These are phyloP conservation scores for Epinotia bilunana DNA, from an alignment of 2,888 invertebrate genomes.

Conservation along the genomic window DNA sequence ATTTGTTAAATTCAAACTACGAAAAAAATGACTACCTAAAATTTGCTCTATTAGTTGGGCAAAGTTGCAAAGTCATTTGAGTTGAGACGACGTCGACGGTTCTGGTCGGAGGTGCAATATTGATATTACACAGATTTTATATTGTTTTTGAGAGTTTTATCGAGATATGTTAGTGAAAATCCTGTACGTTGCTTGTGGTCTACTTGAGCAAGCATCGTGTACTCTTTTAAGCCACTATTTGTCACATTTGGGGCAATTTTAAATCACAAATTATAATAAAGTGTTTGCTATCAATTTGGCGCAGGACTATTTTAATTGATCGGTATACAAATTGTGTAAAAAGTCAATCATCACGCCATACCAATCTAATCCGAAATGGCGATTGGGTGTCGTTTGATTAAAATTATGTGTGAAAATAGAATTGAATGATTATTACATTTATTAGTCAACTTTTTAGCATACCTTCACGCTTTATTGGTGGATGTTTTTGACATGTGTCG, in stretches of 20 bases:
- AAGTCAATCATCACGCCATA: too few species aligned
- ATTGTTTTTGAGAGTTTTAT: slow-evolving; percentile 12
- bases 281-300: not conserved
- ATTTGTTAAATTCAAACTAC: too few species aligned
- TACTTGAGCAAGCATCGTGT: not conserved
- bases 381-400: too few species aligned
- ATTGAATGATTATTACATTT: too few species aligned
- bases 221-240: not conserved
- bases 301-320: not conserved
- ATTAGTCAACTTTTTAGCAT: not conserved
- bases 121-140: slow-evolving; percentile 19
- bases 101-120: slow-evolving; percentile 1
- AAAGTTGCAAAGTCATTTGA: not conserved
- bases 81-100: not conserved
- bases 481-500: too few species aligned
- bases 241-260: not conserved
- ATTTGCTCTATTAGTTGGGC: too few species aligned
- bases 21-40: too few species aligned
- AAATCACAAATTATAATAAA: not conserved
- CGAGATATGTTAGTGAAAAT: not conserved
- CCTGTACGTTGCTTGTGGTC: not conserved
- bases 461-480: too few species aligned
- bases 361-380: too few species aligned
- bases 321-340: not conserved
- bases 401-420: too few species aligned